Conservation (phyloP, 2,888 invertebrate genomes). For the Lithophane socia region DNA sequence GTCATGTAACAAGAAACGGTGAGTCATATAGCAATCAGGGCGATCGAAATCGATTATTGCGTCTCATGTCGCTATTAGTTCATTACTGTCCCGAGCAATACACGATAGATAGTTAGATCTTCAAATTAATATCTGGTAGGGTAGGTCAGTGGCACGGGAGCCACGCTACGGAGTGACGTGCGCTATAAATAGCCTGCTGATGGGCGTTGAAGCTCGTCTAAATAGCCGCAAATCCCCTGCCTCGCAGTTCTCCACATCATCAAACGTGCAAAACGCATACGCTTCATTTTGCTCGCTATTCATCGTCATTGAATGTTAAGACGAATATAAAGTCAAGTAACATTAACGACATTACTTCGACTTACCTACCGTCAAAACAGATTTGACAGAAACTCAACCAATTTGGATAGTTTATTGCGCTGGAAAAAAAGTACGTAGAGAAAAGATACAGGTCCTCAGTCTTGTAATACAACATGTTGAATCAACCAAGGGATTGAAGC, state of each 20-base stretch:
- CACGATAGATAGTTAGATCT: slow-evolving; percentile 50
- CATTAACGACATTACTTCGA: background rate
- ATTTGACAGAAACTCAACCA: slow-evolving; percentile 1
- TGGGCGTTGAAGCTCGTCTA: slow-evolving; percentile 69
- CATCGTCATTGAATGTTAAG: slow-evolving; percentile 39
- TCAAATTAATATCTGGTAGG: slow-evolving; percentile 73
- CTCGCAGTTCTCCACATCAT: slow-evolving; percentile 61
- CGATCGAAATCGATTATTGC: slow-evolving; percentile 36
- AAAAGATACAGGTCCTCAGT: background rate
- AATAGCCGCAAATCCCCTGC: slow-evolving; percentile 76
- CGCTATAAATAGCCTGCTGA: slow-evolving; percentile 77
- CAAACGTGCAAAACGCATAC: slow-evolving; percentile 34
- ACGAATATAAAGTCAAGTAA: slow-evolving; percentile 9
- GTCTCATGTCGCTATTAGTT: slow-evolving; percentile 32
- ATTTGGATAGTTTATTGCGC: slow-evolving; percentile 9
- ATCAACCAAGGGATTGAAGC: slow-evolving; percentile 4
- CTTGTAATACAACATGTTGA: background rate
- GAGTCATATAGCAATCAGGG: slow-evolving; percentile 44
- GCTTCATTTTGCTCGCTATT: slow-evolving; percentile 51
- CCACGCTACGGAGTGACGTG: slow-evolving; percentile 64
- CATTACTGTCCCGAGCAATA: slow-evolving; percentile 38
- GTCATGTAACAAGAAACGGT: slow-evolving; percentile 35
- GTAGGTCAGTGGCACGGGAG: slow-evolving; percentile 83
- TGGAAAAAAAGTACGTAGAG: slow-evolving; percentile 10
- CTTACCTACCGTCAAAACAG: background rate